phyloP scores from a whole-genome alignment of 2,888 invertebrate species.

The Epinotia bilunana region DNA sequence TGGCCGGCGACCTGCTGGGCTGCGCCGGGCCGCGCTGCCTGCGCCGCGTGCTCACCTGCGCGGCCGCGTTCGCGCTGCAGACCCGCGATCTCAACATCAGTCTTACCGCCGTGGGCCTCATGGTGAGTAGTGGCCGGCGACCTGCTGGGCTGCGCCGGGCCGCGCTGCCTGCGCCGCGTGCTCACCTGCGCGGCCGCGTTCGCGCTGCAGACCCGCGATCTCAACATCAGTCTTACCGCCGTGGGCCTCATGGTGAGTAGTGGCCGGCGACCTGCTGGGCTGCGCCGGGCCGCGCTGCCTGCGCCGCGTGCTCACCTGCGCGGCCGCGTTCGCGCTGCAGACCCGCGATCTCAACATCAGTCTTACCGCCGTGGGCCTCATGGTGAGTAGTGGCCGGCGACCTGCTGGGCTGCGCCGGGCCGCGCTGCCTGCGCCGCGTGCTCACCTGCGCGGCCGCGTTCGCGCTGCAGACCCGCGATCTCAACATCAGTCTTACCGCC shows the following conservation, averaged over 20 bases:
- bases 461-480: constrained; percentile 97
- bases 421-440: constrained; percentile 94
- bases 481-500: constrained; percentile 98
- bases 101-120: constrained; percentile 97
- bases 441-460: constrained; percentile 97
- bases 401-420: constrained; percentile 94
- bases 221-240: constrained; percentile 98
- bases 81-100: constrained; percentile 98
- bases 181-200: constrained; percentile 97
- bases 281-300: constrained; percentile 97
- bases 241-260: constrained; percentile 96
- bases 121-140: constrained; percentile 97
- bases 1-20: constrained; percentile 95
- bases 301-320: constrained; percentile 95
- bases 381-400: constrained; percentile 97
- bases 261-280: constrained; percentile 95
- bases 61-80: constrained; percentile 98
- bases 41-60: constrained; percentile 95
- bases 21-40: constrained; percentile 97
- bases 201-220: constrained; percentile 97
- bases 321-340: constrained; percentile 98
- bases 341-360: constrained; percentile 98
- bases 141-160: constrained; percentile 94
- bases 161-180: constrained; percentile 94
- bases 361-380: constrained; percentile 97